Evolutionary conservation across 1,140 invertebrate genomes (phyloP).

Genomic region (Temnothorax longispinosus): DNA sequence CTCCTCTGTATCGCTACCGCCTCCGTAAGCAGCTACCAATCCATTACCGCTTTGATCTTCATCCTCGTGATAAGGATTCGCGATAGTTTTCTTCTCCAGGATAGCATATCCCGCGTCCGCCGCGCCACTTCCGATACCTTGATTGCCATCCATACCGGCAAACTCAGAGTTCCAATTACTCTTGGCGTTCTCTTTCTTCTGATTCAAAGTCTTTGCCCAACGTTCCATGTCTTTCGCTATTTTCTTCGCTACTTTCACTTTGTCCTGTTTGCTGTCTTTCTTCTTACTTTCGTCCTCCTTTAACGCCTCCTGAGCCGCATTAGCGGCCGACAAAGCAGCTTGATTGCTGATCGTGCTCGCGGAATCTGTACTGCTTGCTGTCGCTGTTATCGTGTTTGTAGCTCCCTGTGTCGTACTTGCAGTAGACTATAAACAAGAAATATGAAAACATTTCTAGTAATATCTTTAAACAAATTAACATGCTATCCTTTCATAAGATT

Average conservation of each 20-base stretch:
- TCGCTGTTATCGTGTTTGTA: conserved; percentile 77
- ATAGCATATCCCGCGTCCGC: conserved; percentile 97
- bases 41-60: conserved; percentile 82
- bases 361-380: conserved; percentile 53
- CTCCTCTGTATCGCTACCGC: conserved; percentile 89
- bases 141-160: conserved; percentile 80
- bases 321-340: conserved; percentile 54
- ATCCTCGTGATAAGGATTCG: conserved; percentile 81
- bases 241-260: conserved; percentile 99
- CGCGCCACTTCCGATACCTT: conserved; percentile 88
- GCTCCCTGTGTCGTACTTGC: conserved; percentile 83
- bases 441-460: not conserved
- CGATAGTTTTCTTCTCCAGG: conserved; percentile 89
- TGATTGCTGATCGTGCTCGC: conserved; percentile 63
- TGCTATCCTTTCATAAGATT: not conserved
- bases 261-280: conserved; percentile 92
- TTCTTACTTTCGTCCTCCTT: conserved; percentile 85
- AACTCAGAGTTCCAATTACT: conserved; percentile 88
- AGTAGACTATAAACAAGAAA: conserved; percentile 56
- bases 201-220: conserved; percentile 99
- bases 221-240: conserved; percentile 95
- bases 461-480: not conserved
- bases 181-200: conserved; percentile 96
- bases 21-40: conserved; percentile 92
- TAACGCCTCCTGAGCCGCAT: conserved; percentile 60